phyloP scores from a whole-genome alignment of 2,797 vertebrate genomes.

The Remorina albescens region DNA sequence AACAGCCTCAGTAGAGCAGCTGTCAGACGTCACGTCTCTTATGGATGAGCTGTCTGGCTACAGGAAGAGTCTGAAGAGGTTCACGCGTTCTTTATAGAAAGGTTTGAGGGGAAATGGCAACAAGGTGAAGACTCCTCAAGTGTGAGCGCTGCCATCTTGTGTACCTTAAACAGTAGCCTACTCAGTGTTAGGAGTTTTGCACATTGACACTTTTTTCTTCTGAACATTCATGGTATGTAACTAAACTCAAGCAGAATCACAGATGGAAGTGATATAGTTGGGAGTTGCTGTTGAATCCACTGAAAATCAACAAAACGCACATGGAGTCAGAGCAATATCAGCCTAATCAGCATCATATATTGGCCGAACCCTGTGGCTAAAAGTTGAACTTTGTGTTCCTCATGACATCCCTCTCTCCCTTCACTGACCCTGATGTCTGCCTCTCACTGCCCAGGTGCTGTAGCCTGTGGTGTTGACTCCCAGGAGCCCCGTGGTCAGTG shows the following conservation, averaged over 20 bases:
- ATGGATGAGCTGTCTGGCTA: not conserved
- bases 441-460: constrained; percentile 63
- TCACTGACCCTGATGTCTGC: constrained; percentile 44
- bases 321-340: not conserved
- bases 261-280: not conserved
- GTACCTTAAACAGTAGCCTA: no score
- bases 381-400: constrained; percentile 39
- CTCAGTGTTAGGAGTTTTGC: no score
- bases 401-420: constrained; percentile 36
- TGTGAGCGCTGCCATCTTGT: no score
- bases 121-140: no score
- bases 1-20: not conserved
- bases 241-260: not conserved
- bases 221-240: no score
- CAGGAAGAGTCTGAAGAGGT: not conserved
- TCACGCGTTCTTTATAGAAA: not conserved
- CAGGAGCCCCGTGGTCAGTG: constrained; percentile 55
- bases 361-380: not conserved
- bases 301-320: not conserved
- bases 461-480: constrained; percentile 66
- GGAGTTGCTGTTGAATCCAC: not conserved
- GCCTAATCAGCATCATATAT: not conserved
- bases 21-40: not conserved
- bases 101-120: not conserved
- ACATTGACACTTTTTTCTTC: no score